These are phyloP conservation scores for Stegostoma tigrinum DNA, from an alignment of 2,113 vertebrate genomes.

Conservation along the genomic window DNA sequence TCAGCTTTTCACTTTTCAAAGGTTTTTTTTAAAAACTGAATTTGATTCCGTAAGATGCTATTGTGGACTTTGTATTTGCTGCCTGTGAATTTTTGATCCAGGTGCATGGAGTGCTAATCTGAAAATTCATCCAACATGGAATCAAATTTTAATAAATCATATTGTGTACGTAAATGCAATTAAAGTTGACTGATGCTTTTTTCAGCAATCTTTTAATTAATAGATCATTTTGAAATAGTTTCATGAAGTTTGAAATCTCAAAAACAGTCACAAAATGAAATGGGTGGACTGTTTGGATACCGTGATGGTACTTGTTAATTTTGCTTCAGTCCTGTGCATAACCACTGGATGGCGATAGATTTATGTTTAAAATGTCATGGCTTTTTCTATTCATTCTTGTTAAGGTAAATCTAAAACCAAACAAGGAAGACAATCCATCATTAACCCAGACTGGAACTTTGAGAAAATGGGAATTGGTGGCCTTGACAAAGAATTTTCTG, in stretches of 20 bases:
- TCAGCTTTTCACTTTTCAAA: not conserved
- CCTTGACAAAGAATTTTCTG: slow-evolving; percentile 92
- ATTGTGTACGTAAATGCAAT: not conserved
- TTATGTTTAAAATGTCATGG: not conserved
- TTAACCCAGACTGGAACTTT: slow-evolving; percentile 98
- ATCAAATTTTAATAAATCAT: not conserved
- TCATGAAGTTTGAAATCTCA: not conserved
- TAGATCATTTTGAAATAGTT: not conserved
- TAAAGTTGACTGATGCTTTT: not conserved
- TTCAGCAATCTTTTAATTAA: not conserved
- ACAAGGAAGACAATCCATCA: slow-evolving; percentile 89
- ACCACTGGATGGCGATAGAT: slow-evolving; percentile 53
- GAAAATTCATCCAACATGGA: not conserved
- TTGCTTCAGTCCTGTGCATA: slow-evolving; percentile 32
- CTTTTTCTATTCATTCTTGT: not conserved
- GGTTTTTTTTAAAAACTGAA: too few species aligned
- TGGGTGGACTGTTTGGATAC: not conserved
- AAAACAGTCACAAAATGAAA: not conserved
- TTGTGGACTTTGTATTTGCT: not conserved
- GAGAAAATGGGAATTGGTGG: slow-evolving; percentile 97
- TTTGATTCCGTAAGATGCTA: too few species aligned
- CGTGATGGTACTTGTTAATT: not conserved
- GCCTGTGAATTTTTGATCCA: not conserved
- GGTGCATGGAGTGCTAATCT: too few species aligned
- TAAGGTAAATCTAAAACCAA: slow-evolving; percentile 86